Base-by-base conservation (phyloP, 2,888 invertebrate species). In the Pilophorus perplexus region DNA sequence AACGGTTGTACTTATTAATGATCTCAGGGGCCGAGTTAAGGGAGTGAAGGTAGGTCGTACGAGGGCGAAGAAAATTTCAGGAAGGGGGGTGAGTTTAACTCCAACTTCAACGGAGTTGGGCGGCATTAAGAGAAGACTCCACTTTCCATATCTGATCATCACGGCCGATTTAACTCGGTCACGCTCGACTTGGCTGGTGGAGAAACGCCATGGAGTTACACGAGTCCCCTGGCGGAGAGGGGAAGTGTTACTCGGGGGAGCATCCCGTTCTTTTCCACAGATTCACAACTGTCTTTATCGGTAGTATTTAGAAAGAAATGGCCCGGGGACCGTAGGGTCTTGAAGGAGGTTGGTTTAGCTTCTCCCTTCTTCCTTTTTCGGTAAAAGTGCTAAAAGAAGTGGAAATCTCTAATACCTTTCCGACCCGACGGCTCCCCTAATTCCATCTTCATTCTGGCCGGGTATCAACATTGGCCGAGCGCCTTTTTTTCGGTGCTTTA, bases 131-230 rank as follows among this genome's bases (percentile, higher is more conserved):
- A 44, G 46, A 28, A 44, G 62, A 48, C 62, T 62, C 62, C 62
- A 62, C 62, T 62, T 62, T 62, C 62, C 62, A 62, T 62, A 62
- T 62, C 62, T 62, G 62, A 62, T 62, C 62, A 62, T 62, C 62
- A 62, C 62, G 62, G 62, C 62, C 62, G 62, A 62, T 62, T 62
- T 62, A 62, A 62, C 62, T 46, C 62, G 62, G 62, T 59, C 33
- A 46, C 62, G 62, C 62, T 62, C 62, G 44, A 62, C 62, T 62
- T 62, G 62, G 62, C 33, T 28, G 25, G 46, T n/a, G n/a, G n/a
- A n/a, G n/a, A n/a, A n/a, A n/a, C n/a, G n/a, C n/a, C n/a, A n/a
- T n/a, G n/a, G n/a, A n/a, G n/a, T n/a, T n/a, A n/a, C n/a, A n/a
- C n/a, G n/a, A n/a, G n/a, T n/a, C n/a, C n/a, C n/a, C n/a, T n/a